These are phyloP conservation scores for Trachelus stipa DNA, from an alignment of 2,888 invertebrate species.

Conservation along the genomic window DNA sequence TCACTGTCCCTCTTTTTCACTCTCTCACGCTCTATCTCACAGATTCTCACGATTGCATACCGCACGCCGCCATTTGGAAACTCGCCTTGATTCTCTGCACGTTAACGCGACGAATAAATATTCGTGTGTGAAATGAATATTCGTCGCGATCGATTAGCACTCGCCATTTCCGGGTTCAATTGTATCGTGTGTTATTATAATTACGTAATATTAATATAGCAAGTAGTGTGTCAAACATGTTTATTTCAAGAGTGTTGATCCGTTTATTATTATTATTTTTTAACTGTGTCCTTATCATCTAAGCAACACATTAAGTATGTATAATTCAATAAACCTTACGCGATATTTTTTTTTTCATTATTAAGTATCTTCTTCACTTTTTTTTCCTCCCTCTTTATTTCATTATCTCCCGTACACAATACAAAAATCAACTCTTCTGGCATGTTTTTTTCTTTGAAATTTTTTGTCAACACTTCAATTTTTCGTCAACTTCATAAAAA, in stretches of 20 bases:
- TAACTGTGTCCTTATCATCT: conserved; percentile 16
- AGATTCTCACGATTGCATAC: conserved; percentile 6
- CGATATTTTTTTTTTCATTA: conserved; percentile 14
- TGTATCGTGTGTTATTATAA: neutral
- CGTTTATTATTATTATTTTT: neutral
- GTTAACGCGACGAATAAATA: neutral
- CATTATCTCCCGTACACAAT: conserved; percentile 20
- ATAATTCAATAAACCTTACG: conserved; percentile 24
- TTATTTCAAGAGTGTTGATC: neutral
- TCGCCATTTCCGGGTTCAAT: neutral
- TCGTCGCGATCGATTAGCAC: neutral
- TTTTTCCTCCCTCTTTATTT: conserved; percentile 1
- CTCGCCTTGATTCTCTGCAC: neutral
- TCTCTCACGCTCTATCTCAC: neutral
- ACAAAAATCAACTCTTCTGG: conserved; percentile 43
- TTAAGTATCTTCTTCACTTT: conserved; percentile 13
- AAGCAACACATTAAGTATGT: conserved; percentile 23
- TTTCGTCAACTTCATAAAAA: conserved; percentile 32
- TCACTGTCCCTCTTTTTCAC: neutral
- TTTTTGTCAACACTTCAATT: conserved; percentile 10
- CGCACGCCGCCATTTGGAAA: neutral
- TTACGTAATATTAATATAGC: neutral
- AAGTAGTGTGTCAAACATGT: neutral
- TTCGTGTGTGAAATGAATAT: neutral
- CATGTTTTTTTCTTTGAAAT: conserved; percentile 26